Percentiles rank a stretch among this genome's conserved stretches.
Conservation (phyloP, 2,113 vertebrate species). For the Corythornis vintsioides region DNA sequence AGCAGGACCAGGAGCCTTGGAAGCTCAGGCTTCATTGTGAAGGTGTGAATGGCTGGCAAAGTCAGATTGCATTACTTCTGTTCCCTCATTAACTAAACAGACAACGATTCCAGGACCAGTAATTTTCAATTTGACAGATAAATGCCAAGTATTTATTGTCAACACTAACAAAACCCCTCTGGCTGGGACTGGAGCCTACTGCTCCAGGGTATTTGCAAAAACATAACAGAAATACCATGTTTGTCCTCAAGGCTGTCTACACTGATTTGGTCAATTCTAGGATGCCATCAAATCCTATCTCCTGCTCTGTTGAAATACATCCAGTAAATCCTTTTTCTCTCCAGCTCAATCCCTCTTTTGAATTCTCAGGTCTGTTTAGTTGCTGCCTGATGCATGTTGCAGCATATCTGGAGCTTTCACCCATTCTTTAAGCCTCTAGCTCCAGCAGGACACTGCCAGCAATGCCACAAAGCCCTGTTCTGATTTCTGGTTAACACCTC, state of each 20-base stretch:
- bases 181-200: neutral
- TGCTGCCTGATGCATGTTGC: neutral
- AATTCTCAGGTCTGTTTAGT: neutral
- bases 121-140: neutral
- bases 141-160: neutral
- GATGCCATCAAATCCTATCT: neutral
- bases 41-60: neutral
- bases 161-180: neutral
- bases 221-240: neutral
- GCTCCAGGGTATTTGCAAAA: neutral
- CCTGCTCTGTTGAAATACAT: neutral
- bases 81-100: neutral
- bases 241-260: neutral
- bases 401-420: neutral
- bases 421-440: neutral
- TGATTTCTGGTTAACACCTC: neutral
- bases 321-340: constrained; percentile 4
- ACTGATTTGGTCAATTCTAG: neutral
- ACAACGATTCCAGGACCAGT: neutral
- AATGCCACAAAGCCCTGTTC: neutral
- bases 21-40: neutral
- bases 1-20: neutral
- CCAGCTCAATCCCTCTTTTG: neutral
- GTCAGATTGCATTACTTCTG: neutral
- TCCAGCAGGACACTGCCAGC: neutral